Percentiles rank a stretch among this genome's conserved stretches.
These are phyloP conservation scores for Fistularia tabacaria DNA, from an alignment of 2,797 vertebrate genomes.

Conservation along the genomic window DNA sequence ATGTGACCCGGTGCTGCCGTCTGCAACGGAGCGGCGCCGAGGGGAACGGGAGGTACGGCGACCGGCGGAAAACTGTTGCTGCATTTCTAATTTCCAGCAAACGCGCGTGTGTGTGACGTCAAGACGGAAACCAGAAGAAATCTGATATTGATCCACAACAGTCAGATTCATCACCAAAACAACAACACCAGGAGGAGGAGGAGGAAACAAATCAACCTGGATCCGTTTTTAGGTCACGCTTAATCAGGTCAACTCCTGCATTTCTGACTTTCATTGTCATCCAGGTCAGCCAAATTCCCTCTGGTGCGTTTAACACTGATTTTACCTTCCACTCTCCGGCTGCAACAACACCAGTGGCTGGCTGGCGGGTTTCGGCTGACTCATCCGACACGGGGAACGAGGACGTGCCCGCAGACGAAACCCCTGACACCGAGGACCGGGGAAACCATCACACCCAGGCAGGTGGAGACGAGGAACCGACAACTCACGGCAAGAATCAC, in stretches of 20 bases:
- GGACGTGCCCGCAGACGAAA: too few species aligned
- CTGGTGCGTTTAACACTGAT: too few species aligned
- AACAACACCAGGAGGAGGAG: conserved; percentile 5
- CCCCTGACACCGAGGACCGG: too few species aligned
- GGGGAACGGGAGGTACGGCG: conserved; percentile 20
- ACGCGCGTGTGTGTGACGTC: conserved; percentile 23
- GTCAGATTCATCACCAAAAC: conserved; percentile 22
- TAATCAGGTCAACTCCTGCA: conserved; percentile 23
- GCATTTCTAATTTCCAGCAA: conserved; percentile 26
- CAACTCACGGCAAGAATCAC: too few species aligned
- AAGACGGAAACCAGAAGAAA: conserved; percentile 42
- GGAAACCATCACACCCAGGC: too few species aligned
- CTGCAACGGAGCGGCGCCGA: conserved; percentile 2
- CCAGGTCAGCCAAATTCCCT: too few species aligned
- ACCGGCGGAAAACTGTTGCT: conserved; percentile 39
- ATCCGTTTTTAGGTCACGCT: conserved; percentile 17
- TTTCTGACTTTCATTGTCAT: too few species aligned
- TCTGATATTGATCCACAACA: conserved; percentile 21
- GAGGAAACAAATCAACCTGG: conserved; percentile 8
- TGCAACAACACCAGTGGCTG: too few species aligned
- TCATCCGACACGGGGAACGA: too few species aligned
- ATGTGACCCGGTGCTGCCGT: conserved; percentile 20
- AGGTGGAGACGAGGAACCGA: too few species aligned
- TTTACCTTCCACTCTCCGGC: too few species aligned
- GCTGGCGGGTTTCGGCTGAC: too few species aligned